Evolutionary conservation across 1,140 invertebrate species (phyloP), one percentile per base, ranked within the genome.

Genomic region (Dendrolimus kikuchii): DNA sequence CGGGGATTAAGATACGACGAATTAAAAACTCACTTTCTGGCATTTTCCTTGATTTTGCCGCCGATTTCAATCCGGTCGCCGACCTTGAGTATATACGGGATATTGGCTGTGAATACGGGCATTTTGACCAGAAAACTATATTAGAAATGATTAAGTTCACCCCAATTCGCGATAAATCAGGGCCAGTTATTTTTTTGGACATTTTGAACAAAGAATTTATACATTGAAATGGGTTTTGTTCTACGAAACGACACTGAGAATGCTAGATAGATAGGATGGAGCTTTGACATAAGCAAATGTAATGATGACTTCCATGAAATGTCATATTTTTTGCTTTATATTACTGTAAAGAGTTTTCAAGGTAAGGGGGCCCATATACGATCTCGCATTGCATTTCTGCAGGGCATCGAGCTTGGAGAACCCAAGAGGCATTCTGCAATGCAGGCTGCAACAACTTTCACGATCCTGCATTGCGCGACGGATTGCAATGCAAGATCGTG

Each of bases 121-220:
- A 84, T 86, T 70, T 71, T 77, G 39, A 4, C 8, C 23, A 45
- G 46, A 23, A 23, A 9, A 51, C 54, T 36, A 51, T 57, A 55
- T 51, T 7, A 48, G 9, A 5, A n/a, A 7, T 8, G 4, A 7
- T 38, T 36, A 38, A 1, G 50, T 51, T 38, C 37, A 60, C 69
- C 69, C 62, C 46, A 65, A 49, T 54, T 60, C 46, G 55, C 47
- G 56, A 57, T 45, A 64, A 62, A 48, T 82, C 62, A 79, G 74
- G 70, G 59, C 68, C 65, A 52, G 59, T 64, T 50, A 47, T 71
- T 57, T 64, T 50, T 67, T 72, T 79, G 62, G 64, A 73, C 82
- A 86, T 86, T 78, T 81, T 83, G 80, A 71, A 83, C 77, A 38
- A 57, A 59, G 72, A 83, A 81, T 83, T 86, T 86, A 79, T 50